Base-by-base conservation (phyloP, 2,888 invertebrate genomes). In the Heliconius charithonia region DNA sequence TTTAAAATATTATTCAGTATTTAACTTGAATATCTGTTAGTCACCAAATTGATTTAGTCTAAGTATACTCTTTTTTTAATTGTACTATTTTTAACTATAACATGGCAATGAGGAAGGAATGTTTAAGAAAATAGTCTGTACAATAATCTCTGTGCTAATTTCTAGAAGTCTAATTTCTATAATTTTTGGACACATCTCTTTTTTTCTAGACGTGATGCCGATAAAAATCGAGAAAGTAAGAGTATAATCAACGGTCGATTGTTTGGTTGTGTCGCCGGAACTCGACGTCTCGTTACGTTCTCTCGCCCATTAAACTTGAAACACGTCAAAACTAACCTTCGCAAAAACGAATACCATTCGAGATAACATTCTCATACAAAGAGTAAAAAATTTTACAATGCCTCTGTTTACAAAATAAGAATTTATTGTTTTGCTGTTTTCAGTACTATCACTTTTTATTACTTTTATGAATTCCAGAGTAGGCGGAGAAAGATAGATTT, bases 241-340 rank as follows among this genome's bases (percentile, higher is more conserved):
- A 13, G 59, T 73, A 25, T 62, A 63, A 41, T 74, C 27, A 74
- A 74, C 62, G 16, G 6, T 25, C 41, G 59, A 41, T 63, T 74
- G 59, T 63, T n/a, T 74, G 73, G 12, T 25, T 56, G 70, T 37
- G 71, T 45, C 71, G 51, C 22, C 70, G 70, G 45, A 41, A 45
- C 45, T 27, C 29, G 51, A 0, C 32, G 56, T 27, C 22, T 27
- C 62, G 16, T 62, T n/a, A 25, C 37, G 22, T 59, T 59, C 62
- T 59, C 25, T 25, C 41, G 62, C 32, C 32, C 73, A 16, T 37
- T 62, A 72, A 72, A 73, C 62, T 59, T 62, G 62, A 62, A 62
- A 62, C 32, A 41, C 73, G 73, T 73, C 73, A 63, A 73, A 62
- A 63, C 37, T 73, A 73, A 62, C 62, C 63, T 73, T 73, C 41